phyloP scores from a whole-genome alignment of 2,888 invertebrate genomes.

The Stomorhina lunata region DNA sequence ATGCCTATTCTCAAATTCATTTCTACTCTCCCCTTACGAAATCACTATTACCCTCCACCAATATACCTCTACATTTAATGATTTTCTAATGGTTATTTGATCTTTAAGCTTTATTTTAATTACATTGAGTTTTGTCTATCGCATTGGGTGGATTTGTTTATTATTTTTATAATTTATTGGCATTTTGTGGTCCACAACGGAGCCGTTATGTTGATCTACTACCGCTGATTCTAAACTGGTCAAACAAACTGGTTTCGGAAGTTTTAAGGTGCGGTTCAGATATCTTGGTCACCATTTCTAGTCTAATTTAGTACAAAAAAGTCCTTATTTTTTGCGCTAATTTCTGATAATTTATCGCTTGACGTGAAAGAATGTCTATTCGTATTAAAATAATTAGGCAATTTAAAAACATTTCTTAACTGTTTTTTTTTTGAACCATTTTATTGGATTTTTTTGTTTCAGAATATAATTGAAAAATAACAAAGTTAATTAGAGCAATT shows the following conservation, averaged over 20 bases:
- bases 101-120: constrained; percentile 32
- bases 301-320: constrained; percentile 1
- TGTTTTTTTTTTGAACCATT: no score
- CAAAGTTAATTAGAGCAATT: no score
- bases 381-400: no score
- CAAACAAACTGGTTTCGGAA: constrained; percentile 24
- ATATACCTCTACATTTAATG: neutral
- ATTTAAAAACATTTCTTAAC: no score
- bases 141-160: constrained; percentile 40
- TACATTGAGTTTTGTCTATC: constrained; percentile 3
- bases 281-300: neutral
- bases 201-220: neutral
- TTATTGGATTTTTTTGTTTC: no score
- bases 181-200: neutral
- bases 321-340: neutral
- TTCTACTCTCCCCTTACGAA: neutral
- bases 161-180: constrained; percentile 36
- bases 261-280: constrained; percentile 31
- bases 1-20: no score
- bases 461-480: no score
- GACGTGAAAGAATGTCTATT: no score
- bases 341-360: no score
- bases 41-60: neutral
- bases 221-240: neutral
- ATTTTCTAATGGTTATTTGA: constrained; percentile 32